These are phyloP conservation scores for Polypterus senegalus DNA, from an alignment of 2,113 vertebrate species.

Conservation along the genomic window DNA sequence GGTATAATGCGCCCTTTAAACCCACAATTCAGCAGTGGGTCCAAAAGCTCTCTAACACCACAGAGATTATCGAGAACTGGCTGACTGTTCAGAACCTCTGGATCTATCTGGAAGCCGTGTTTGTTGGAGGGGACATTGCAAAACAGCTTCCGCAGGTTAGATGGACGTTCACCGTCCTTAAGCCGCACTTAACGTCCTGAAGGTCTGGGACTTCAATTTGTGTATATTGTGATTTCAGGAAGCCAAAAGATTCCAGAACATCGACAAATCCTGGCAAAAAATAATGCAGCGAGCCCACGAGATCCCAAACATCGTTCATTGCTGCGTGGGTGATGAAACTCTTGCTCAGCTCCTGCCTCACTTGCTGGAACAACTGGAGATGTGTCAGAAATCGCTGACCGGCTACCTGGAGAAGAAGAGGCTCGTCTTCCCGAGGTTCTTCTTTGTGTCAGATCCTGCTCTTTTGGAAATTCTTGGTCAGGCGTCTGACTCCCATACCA, in stretches of 20 bases:
- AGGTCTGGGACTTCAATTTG: too few species aligned
- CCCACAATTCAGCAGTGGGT: constrained; percentile 63
- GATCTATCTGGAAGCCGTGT: constrained; percentile 77
- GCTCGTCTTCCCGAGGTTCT: constrained; percentile 36
- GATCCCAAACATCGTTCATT: constrained; percentile 53
- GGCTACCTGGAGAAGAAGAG: constrained; percentile 41
- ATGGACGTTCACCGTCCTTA: too few species aligned
- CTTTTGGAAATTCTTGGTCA: constrained; percentile 39
- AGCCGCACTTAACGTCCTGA: too few species aligned
- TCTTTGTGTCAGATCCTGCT: constrained; percentile 38
- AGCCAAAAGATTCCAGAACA: constrained; percentile 68
- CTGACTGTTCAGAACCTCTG: constrained; percentile 70
- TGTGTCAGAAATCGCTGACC: constrained; percentile 62
- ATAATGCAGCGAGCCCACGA: constrained; percentile 70
- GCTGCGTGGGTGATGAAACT: constrained; percentile 68
- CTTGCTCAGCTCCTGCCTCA: constrained; percentile 54
- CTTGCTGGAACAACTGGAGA: constrained; percentile 59
- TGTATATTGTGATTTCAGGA: constrained; percentile 37
- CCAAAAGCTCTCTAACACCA: constrained; percentile 60
- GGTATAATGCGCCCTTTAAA: constrained; percentile 65
- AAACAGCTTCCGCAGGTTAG: constrained; percentile 68
- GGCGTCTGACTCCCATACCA: constrained; percentile 38
- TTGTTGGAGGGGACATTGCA: constrained; percentile 73
- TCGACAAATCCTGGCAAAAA: constrained; percentile 70
- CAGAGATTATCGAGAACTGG: constrained; percentile 70